Evolutionary conservation across 2,888 invertebrate species (phyloP), one percentile per base, ranked within the genome.

Genomic region (Drosophila mettleri): DNA sequence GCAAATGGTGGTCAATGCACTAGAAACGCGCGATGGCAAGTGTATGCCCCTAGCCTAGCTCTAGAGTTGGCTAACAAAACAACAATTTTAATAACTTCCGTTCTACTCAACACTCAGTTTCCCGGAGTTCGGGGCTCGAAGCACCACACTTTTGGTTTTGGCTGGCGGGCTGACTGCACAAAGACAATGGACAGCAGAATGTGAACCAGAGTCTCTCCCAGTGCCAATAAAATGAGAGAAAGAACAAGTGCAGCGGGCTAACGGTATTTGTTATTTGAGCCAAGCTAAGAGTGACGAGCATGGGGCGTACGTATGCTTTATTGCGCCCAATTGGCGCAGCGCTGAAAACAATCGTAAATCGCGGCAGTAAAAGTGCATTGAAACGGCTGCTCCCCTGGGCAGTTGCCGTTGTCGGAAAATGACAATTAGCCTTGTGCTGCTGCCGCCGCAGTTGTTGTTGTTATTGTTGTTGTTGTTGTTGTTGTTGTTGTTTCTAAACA

Each of bases 51-150:
- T n/a, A 9, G 43, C 2, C 10, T n/a, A 12, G 22, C 24, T n/a
- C 48, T 49, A 55, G 61, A 68, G 61, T 48, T 58, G 60, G 27
- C 53, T 57, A 69, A 49, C 68, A 78, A 78, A 77, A 77, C 69
- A 81, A 81, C 69, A 69, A 74, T 81, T 86, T 86, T 87, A 88
- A 88, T 86, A 84, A 79, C 85, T 88, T 86, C 85, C 85, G 85
- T 84, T 86, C 85, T 68, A 87, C 60, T 73, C 64, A 57, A 62
- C 39, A 59, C 39, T 62, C 62, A 36, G 18, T 52, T 49, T 53
- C 33, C 39, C 38, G 62, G 45, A 27, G 33, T 29, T 10, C 24
- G 43, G 7, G 12, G 2, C 8, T 27, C 18, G 29, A 24, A n/a
- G 14, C 39, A n/a, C 3, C 22, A 24, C 53, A 16, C 48, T 33